Evolutionary conservation across 2,888 invertebrate genomes (phyloP), one percentile per base, ranked within the genome.

Genomic region (Tinea semifulvella): DNA sequence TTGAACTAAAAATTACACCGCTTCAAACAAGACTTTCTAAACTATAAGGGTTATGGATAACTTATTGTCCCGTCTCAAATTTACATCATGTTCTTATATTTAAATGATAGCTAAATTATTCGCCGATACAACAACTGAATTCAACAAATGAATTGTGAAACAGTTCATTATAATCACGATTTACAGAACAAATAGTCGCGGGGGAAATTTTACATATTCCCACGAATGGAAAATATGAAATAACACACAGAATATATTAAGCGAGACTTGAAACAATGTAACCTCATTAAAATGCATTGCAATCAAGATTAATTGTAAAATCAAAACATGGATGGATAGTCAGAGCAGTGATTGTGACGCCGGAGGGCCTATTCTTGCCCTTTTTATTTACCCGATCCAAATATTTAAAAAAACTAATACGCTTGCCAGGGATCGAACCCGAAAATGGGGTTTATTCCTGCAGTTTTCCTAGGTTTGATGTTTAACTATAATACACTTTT

Each of bases 211-310:
- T 31, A 31, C 31, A 31, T 11, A 31, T 7, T 31, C 14, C 14
- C 13, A 31, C 13, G 2, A 7, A 13, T 11, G 31, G 36, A 18
- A 40, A 40, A 40, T 40, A 40, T 22, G 14, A 40, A 40, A 38
- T 40, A 2, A 40, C 20, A 13, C 2, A 40, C 22, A 2, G 40
- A 40, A 40, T 40, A 40, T 14, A 40, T 40, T 40, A 40, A 20
- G 19, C n/a, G 40, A 36, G 18, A 6, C 17, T 18, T 40, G 40
- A 20, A 50, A 55, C 54, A 52, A 53, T 53, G 50, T 55, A 56
- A 56, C 43, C 50, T 49, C 47, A 51, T 51, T 48, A 47, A 46
- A 47, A 46, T 42, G 44, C 46, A 49, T 42, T 46, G 48, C 45
- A 8, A 49, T 45, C 35, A 22, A 40, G 40, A 40, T 19, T 20